Percentiles rank a stretch among this genome's conserved stretches.
phyloP scores from a whole-genome alignment of 2,888 invertebrate species.

The Metacarcinus magister region DNA sequence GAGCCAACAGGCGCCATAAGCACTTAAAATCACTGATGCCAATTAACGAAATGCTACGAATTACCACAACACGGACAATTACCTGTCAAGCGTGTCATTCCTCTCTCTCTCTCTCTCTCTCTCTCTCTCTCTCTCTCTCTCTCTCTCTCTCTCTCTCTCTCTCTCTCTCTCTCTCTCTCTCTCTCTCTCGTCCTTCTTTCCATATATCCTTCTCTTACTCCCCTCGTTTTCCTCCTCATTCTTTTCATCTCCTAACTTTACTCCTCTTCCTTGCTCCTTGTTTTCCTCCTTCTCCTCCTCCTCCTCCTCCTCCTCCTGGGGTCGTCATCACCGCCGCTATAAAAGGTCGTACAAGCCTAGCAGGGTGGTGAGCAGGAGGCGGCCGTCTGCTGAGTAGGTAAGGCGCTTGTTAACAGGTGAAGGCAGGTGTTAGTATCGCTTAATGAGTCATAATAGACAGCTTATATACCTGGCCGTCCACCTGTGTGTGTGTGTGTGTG shows the following conservation, averaged over 20 bases:
- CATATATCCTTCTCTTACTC: neutral
- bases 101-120: constrained; percentile 23
- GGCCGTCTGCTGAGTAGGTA: neutral
- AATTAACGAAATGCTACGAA: constrained; percentile 21
- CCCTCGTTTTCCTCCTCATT: neutral
- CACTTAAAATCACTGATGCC: constrained; percentile 10
- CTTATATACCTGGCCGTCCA: constrained; percentile 17
- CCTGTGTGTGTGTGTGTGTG: constrained; percentile 38
- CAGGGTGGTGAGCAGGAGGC: neutral
- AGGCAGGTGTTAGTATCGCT: neutral
- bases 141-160: neutral
- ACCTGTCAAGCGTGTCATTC: constrained; percentile 16
- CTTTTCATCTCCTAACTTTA: neutral
- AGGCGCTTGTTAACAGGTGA: constrained; percentile 20
- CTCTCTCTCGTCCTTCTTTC: neutral
- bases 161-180: constrained; percentile 33
- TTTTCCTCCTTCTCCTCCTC: neutral
- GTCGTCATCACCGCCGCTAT: neutral
- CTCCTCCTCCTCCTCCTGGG: neutral
- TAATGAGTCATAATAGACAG: constrained; percentile 33
- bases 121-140: neutral
- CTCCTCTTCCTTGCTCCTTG: neutral
- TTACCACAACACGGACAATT: neutral
- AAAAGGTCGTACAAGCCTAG: neutral
- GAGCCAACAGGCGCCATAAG: constrained; percentile 17